A percentile compares a stretch with the other conserved stretches of the same genome.
phyloP scores from a whole-genome alignment of 2,797 vertebrate species.

The Scomberomorus guttatus region DNA sequence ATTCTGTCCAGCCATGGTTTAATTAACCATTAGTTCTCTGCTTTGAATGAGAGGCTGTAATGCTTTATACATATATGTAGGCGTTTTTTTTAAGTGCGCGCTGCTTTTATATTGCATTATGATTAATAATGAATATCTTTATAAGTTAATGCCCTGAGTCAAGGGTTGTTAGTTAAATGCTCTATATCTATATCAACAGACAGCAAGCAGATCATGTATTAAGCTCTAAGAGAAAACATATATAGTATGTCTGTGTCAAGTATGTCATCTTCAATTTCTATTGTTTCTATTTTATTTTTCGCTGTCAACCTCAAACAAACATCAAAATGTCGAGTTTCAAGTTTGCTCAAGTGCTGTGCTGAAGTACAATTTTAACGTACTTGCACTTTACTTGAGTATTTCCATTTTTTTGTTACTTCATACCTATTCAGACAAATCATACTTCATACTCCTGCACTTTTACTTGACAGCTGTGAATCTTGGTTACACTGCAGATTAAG shows the following conservation, averaged over 20 bases:
- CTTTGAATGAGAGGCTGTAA: slow-evolving; percentile 46
- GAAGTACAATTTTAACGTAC: not conserved
- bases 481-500: not conserved
- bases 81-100: slow-evolving; percentile 26
- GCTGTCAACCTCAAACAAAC: not conserved
- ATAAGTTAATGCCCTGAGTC: slow-evolving; percentile 24
- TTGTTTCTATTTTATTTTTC: not conserved
- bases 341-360: not conserved
- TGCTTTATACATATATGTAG: slow-evolving; percentile 20
- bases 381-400: not conserved
- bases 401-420: not conserved
- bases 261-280: not conserved
- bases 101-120: slow-evolving; percentile 47
- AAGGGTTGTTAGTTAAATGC: slow-evolving; percentile 39
- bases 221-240: not conserved
- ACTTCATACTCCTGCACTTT: not conserved
- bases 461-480: not conserved
- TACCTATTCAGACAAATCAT: not conserved
- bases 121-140: slow-evolving; percentile 70
- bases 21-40: slow-evolving; percentile 52
- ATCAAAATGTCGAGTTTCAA: not conserved
- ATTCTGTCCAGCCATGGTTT: slow-evolving; percentile 41
- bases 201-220: slow-evolving; percentile 15
- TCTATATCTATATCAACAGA: slow-evolving; percentile 12
- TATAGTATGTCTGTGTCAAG: not conserved